phyloP scores from a whole-genome alignment of 2,888 invertebrate genomes.

The Tipula confusa region DNA sequence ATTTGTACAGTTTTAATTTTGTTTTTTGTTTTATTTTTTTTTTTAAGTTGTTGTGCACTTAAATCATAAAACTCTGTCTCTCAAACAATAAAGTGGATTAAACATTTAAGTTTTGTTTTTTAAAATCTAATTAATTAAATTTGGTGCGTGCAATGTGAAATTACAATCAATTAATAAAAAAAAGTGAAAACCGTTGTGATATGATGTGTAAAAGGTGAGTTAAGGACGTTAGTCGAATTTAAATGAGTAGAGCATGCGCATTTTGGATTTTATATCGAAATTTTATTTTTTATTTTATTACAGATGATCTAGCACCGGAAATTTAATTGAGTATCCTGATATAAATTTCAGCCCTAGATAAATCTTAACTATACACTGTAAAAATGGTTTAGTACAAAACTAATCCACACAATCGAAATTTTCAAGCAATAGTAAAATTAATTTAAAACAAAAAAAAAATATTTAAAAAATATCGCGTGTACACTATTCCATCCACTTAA shows the following conservation, averaged over 20 bases:
- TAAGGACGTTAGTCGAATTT: not conserved
- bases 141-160: not conserved
- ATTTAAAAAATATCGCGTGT: not conserved
- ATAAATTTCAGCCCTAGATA: not conserved
- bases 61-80: slow-evolving; percentile 26
- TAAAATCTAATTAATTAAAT: not conserved
- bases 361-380: not conserved
- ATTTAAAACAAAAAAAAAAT: too few relatives aligned
- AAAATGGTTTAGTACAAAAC: not conserved
- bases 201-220: not conserved
- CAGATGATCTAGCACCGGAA: not conserved
- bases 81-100: not conserved
- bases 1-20: not conserved
- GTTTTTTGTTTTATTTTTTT: not conserved
- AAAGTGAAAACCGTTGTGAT: not conserved
- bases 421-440: not conserved
- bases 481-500: not conserved
- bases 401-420: not conserved
- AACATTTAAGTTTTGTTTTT: not conserved
- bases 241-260: not conserved
- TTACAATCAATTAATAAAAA: not conserved
- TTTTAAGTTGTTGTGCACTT: not conserved
- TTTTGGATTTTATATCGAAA: not conserved
- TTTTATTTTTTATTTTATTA: not conserved
- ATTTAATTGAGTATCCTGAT: not conserved